Evolutionary conservation across 23 tunicate genomes (phyloP).

Genomic region (Trididemnum miniatum): DNA sequence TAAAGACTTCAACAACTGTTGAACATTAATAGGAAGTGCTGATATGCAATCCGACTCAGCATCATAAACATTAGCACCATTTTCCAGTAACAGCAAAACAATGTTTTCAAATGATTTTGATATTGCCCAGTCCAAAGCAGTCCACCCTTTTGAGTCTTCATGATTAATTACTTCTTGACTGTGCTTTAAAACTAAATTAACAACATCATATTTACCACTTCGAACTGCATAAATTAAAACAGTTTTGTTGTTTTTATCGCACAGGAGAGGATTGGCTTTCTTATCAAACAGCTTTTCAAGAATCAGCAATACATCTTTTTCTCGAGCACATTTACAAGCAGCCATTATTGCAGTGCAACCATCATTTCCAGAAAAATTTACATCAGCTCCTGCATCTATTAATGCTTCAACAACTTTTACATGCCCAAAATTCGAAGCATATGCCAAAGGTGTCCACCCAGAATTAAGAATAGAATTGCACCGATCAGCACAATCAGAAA

Average conservation of each 20-base stretch:
- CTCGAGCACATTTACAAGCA: conserved; percentile 44
- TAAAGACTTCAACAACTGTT: no score
- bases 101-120: neutral
- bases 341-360: conserved; percentile 64
- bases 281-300: conserved; percentile 9
- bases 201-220: conserved; percentile 32
- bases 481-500: neutral
- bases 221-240: conserved; percentile 52
- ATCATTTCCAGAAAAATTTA: conserved; percentile 19
- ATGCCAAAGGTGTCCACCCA: conserved; percentile 58
- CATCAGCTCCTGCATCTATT: conserved; percentile 45
- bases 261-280: conserved; percentile 32
- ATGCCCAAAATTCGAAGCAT: conserved; percentile 73
- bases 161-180: neutral
- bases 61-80: conserved; percentile 22
- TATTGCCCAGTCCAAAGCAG: conserved; percentile 65
- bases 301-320: neutral
- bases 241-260: conserved; percentile 48
- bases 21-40: neutral
- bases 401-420: conserved; percentile 23
- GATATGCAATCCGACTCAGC: neutral
- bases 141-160: conserved; percentile 47
- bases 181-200: conserved; percentile 2
- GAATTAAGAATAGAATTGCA: conserved; percentile 54
- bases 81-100: neutral